These are phyloP conservation scores for Trichomycterus rosablanca DNA, from an alignment of 2,113 vertebrate genomes.

Conservation along the genomic window DNA sequence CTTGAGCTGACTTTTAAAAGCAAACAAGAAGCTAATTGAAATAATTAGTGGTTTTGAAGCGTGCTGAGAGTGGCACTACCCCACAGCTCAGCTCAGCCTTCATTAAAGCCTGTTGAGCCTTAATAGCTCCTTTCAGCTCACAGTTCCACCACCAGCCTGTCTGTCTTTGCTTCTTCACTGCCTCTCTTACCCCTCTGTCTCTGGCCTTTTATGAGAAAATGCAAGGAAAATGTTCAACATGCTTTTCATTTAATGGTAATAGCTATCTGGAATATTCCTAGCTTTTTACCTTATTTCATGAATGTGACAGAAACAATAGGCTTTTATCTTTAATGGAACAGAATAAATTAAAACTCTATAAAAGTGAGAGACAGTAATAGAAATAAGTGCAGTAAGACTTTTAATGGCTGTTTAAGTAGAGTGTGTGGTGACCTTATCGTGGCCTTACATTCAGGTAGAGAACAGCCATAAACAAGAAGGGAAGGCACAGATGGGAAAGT, in stretches of 20 bases:
- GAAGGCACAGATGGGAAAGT: no score
- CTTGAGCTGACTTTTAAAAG: slow-evolving; percentile 48
- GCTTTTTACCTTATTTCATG: background rate
- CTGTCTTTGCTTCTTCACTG: background rate
- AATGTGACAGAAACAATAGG: no score
- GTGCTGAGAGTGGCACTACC: no score
- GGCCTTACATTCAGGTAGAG: no score
- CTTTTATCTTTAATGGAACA: no score
- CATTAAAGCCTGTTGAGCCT: slow-evolving; percentile 50
- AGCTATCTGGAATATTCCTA: background rate
- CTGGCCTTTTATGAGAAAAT: background rate
- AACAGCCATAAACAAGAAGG: no score
- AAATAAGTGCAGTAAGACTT: no score
- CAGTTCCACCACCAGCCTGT: background rate
- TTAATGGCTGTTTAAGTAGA: no score
- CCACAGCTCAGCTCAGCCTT: slow-evolving; percentile 38
- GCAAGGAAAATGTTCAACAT: background rate
- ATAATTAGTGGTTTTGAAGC: slow-evolving; percentile 58
- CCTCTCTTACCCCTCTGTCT: background rate
- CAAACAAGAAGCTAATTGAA: slow-evolving; percentile 60
- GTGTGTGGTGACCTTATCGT: no score
- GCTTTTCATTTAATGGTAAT: slow-evolving; percentile 1
- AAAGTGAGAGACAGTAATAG: no score
- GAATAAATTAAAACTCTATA: no score
- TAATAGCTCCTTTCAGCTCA: slow-evolving; percentile 28